Percentiles rank a stretch among this genome's conserved stretches.
Evolutionary conservation across 2,888 invertebrate species (phyloP).

Genomic region (Therioaphis trifolii): DNA sequence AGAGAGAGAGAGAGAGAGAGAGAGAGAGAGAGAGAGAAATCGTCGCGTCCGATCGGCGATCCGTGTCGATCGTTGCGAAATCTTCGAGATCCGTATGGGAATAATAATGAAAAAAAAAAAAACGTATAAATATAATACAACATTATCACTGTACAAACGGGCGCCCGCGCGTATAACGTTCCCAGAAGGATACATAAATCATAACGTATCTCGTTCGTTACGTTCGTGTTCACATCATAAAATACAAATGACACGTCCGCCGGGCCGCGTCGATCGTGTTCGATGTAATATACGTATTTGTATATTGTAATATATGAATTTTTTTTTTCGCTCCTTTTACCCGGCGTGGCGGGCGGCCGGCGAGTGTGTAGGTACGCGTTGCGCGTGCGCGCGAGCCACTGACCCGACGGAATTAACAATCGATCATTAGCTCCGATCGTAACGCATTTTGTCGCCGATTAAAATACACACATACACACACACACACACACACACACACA

Average conservation of each 20-base stretch:
- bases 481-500: background rate
- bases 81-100: no score
- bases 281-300: no score
- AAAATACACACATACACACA: background rate
- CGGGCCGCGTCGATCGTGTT: background rate
- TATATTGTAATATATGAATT: background rate
- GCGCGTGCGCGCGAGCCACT: background rate
- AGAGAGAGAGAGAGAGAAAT: no score
- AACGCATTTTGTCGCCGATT: background rate
- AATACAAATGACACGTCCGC: background rate
- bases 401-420: background rate
- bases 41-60: no score
- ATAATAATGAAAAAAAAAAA: no score
- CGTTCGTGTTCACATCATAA: background rate
- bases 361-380: background rate
- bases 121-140: no score
- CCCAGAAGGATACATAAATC: no score
- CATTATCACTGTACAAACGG: no score
- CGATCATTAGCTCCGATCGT: constrained; percentile 14
- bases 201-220: no score
- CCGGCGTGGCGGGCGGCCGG: background rate
- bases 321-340: background rate
- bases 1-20: no score
- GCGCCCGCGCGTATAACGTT: no score
- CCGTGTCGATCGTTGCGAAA: no score